Evolutionary conservation across 1,140 invertebrate genomes (phyloP).

Genomic region (Brachionus paranguensis): DNA sequence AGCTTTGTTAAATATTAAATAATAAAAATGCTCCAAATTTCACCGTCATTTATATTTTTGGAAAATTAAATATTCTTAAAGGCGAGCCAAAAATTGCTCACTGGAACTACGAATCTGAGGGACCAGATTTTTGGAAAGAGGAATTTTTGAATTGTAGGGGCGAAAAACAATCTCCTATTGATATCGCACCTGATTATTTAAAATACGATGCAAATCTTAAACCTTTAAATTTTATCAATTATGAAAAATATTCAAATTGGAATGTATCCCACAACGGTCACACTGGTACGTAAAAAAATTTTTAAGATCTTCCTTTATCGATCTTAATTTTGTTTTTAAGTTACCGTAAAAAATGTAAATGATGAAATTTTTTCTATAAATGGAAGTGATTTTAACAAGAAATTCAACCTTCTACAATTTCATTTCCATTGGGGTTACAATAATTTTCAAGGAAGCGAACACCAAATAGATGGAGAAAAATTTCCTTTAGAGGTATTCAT

Average conservation of each 20-base stretch:
- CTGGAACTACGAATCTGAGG: conserved; percentile 41
- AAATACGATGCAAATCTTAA: conserved; percentile 43
- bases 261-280: conserved; percentile 44
- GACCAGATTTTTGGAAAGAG: conserved; percentile 44
- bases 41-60: too few relatives aligned
- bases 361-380: background rate
- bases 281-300: conserved; percentile 35
- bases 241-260: conserved; percentile 40
- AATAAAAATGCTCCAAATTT: too few relatives aligned
- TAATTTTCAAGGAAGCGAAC: conserved; percentile 36
- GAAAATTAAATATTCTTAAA: background rate
- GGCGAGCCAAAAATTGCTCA: background rate
- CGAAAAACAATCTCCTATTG: conserved; percentile 36
- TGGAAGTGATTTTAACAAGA: conserved; percentile 20
- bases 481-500: conserved; percentile 27
- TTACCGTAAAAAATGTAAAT: background rate
- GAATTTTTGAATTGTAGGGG: conserved; percentile 42
- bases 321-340: background rate
- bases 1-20: too few relatives aligned
- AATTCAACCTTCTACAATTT: conserved; percentile 33
- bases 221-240: conserved; percentile 42
- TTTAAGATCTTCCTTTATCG: background rate
- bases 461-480: conserved; percentile 6
- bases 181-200: conserved; percentile 40
- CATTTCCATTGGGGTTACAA: conserved; percentile 40